Evolutionary conservation across 2,888 invertebrate genomes (phyloP), one percentile per base, ranked within the genome.

Genomic region (Drosophila neutralis): DNA sequence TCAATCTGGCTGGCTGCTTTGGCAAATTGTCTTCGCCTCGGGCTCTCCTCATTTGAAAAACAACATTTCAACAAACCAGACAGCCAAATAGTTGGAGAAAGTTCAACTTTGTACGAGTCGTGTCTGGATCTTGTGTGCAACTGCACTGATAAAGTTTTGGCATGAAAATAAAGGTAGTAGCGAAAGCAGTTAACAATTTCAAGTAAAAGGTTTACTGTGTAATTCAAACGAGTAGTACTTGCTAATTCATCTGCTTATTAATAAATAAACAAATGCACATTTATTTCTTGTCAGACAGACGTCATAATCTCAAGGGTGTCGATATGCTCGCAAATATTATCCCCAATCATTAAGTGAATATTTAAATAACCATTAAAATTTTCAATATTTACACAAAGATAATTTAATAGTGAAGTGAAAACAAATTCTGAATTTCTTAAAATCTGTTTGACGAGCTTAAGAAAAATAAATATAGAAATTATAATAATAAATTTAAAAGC

Each of bases 21-120:
- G 69, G 56, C 82, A 83, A 87, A 87, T 77, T 83, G 83, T 78
- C 73, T 69, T 56, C 66, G 61, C 70, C 89, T 70, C 35, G 64
- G 73, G 81, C 73, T 60, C 36, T 51, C 56, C 69, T 71, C 76
- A 79, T 84, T 82, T 78, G 54, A 53, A 71, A 72, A 61, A 59
- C 58, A 64, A 24, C 45, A 45, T 62, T 73, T 68, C 69, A 83
- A 72, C 68, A 66, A 51, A 60, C 53, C 29, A 35, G 61, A 58
- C 42, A 54, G 52, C 36, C 61, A 35, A 38, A 70, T 33, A 81
- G 65, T 78, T 78, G 40, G 33, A 48, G 69, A 49, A 67, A 76
- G 62, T 69, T 63, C 45, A 62, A 74, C 74, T 58, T 79, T 71
- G 65, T 54, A 27, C 38, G 15, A 45, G 63, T 60, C 66, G 52